phyloP scores from a whole-genome alignment of 2,113 vertebrate species.

The Microtus montanus region DNA sequence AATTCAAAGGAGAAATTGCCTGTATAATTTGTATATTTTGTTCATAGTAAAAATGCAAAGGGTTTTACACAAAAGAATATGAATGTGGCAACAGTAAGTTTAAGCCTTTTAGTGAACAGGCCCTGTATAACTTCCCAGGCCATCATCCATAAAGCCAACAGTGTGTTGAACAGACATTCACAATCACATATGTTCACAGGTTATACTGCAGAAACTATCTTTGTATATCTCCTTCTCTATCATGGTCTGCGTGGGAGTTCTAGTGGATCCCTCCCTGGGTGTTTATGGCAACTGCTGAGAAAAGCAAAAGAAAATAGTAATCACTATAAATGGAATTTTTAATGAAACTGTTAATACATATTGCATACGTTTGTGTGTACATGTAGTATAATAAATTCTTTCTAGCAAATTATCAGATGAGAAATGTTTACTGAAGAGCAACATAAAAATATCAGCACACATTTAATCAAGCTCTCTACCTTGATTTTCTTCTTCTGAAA shows the following conservation, averaged over 20 bases:
- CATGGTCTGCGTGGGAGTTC: background rate
- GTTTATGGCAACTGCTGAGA: background rate
- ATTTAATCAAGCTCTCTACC: background rate
- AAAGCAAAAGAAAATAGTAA: background rate
- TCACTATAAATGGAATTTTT: background rate
- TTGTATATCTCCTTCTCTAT: background rate
- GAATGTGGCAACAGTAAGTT: background rate
- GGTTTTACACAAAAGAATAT: background rate
- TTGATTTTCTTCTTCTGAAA: background rate
- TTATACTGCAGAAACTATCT: background rate
- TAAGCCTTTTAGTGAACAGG: background rate
- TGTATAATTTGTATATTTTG: background rate
- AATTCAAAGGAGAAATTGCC: background rate
- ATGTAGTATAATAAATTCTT: background rate
- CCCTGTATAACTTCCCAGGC: too few relatives aligned
- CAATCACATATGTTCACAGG: background rate
- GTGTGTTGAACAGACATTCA: background rate
- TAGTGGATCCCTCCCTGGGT: background rate
- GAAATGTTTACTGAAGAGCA: background rate
- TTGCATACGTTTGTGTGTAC: background rate
- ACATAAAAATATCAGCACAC: background rate
- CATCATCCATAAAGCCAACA: background rate
- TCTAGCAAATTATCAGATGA: background rate
- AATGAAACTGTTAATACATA: background rate
- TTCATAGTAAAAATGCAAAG: background rate